Percentiles rank a stretch among this genome's conserved stretches.
Evolutionary conservation across 2,888 invertebrate genomes (phyloP).

Genomic region (Drosophila hamatofila): DNA sequence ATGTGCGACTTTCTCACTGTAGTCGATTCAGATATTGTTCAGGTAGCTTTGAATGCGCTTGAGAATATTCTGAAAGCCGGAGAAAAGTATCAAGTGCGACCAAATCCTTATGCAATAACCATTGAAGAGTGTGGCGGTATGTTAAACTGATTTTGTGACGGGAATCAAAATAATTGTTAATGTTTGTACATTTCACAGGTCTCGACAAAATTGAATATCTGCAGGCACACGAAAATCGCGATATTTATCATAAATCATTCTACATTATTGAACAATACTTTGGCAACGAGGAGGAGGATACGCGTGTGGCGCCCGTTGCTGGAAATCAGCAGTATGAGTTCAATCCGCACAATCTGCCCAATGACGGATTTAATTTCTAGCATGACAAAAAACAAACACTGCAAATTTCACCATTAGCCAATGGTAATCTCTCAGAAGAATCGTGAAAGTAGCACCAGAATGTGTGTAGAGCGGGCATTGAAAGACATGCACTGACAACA

Average conservation of each 20-base stretch:
- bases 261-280: conserved; percentile 98
- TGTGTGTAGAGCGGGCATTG: conserved; percentile 27
- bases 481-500: conserved; percentile 18
- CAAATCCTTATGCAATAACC: conserved; percentile 95
- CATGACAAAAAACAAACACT: conserved; percentile 37
- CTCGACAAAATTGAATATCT: conserved; percentile 99
- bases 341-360: conserved; percentile 89
- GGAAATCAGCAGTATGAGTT: conserved; percentile 91
- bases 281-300: conserved; percentile 94
- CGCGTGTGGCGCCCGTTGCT: conserved; percentile 91
- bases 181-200: conserved; percentile 86
- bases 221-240: conserved; percentile 98
- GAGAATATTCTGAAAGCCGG: conserved; percentile 97
- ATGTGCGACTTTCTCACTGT: conserved; percentile 96
- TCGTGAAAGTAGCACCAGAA: conserved; percentile 15
- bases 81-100: conserved; percentile 91
- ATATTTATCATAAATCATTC: conserved; percentile 98
- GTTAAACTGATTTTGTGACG: conserved; percentile 47
- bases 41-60: conserved; percentile 97
- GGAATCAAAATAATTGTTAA: background rate
- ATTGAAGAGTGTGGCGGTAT: conserved; percentile 98
- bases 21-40: conserved; percentile 97
- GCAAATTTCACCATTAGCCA: conserved; percentile 17
- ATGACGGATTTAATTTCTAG: conserved; percentile 93
- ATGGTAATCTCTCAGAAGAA: conserved; percentile 29